phyloP scores from a whole-genome alignment of 2,113 vertebrate genomes.

The Microcebus ravelobensis region DNA sequence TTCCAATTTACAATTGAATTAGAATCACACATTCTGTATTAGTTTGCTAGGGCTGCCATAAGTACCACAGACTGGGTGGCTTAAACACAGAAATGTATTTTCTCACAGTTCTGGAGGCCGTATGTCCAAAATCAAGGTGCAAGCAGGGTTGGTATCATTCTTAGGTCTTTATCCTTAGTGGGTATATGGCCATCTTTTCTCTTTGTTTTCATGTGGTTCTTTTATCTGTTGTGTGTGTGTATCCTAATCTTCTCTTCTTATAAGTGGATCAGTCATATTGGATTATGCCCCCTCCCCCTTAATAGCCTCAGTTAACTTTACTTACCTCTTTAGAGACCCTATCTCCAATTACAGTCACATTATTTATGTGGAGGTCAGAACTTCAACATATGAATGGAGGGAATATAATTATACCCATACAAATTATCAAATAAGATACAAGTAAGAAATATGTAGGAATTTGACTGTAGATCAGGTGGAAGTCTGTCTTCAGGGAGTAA shows the following conservation, averaged over 20 bases:
- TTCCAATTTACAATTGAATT: background rate
- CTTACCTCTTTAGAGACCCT: background rate
- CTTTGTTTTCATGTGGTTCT: background rate
- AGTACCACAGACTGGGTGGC: background rate
- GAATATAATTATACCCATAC: background rate
- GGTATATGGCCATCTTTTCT: background rate
- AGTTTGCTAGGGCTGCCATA: background rate
- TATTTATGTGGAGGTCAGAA: background rate
- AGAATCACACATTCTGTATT: background rate
- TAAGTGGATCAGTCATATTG: background rate
- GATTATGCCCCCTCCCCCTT: background rate
- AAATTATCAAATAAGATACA: constrained; percentile 21
- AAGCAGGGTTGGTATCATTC: background rate
- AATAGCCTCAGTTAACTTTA: background rate
- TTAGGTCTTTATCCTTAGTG: background rate
- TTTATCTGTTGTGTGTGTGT: background rate
- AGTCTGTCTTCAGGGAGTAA: too few relatives aligned
- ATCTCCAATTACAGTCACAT: background rate
- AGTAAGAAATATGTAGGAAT: background rate
- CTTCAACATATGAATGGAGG: background rate
- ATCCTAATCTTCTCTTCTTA: background rate
- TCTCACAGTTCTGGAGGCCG: background rate
- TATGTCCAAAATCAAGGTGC: background rate
- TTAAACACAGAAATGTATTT: background rate
- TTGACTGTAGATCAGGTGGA: too few relatives aligned